Base-by-base conservation (phyloP, 2,113 vertebrate species). In the Onychostruthus taczanowskii region DNA sequence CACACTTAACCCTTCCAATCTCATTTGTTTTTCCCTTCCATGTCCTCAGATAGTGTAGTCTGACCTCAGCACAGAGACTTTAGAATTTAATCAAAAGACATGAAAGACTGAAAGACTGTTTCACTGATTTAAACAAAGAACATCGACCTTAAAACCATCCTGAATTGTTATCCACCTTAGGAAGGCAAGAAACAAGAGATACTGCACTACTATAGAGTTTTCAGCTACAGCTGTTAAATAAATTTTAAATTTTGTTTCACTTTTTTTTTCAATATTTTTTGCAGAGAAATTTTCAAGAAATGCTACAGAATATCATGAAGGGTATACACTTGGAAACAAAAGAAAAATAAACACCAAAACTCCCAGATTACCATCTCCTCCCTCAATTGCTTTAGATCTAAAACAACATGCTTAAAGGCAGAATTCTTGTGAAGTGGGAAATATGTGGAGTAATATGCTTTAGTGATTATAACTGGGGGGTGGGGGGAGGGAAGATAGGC, bases 401-500 rank as follows among this genome's bases (percentile, higher is more conserved):
- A 68, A 72, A 63, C 8, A 33, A 52, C 13, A 7, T 3, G 7
- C 47, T 91, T 87, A 73, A 89, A 95, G 44, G 35, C 10, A 87
- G 24, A 56, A 56, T 28, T 56, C 5, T 44, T 63, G 47, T 2
- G 35, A 50, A 79, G 47, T 10, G 61, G 30, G 24, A 91, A 89
- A 56, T 23, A 82, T 0, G 67, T 1, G 24, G 4, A 28, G 17
- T 28, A 70, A 66, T n/a, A 81, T 4, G 35, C 7, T 74, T 67
- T 16, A 43, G 39, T 55, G 37, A 35, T 59, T 67, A 21, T 16
- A 80, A 80, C 1, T n/a, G 17, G 7, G 7, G 6, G 1, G 41
- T 15, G 41, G 3, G 7, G 3, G 18, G 15, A 8, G 3, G 14
- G 2, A 14, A 73, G 11, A 49, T 23, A 35, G 5, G 2, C 31